Base-by-base conservation (phyloP, 2,797 vertebrate species). In the Coilia nasus region DNA sequence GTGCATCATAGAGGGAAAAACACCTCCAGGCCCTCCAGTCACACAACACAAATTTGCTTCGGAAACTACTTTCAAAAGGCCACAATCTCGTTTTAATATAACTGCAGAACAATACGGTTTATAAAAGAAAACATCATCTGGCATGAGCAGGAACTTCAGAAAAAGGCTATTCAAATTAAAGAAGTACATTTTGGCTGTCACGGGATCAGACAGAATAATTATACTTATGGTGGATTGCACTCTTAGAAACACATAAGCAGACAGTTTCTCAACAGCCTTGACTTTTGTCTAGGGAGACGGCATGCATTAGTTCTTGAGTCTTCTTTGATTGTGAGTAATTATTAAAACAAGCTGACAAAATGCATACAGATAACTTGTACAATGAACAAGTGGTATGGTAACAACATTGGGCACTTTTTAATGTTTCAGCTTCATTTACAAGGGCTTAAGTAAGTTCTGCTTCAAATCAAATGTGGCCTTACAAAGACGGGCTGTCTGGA, bases 151-250 rank as follows among this genome's bases (percentile, higher is more conserved):
- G 2, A 78, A 6, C 71, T 19, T 44, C 35, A 17, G 28, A 19
- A 41, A 17, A 78, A 19, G 31, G 31, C 31, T 31, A 25, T 15
- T 25, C 28, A 67, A 67, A 31, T 67, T 25, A 12, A 28, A 28
- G 31, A 67, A 67, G 15, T 17, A 14, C 67, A n/a, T 15, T 78
- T 78, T 71, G 25, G 14, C 12, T 15, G 2, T 54, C 7, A 71
- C 31, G 64, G 71, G 71, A 41, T 78, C 17, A 78, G 71, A 41
- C 71, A 41, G 35, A 78, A 78, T 78, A 21, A 78, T 78, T 78
- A 35, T 44, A 44, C 50, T 54, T 10, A 54, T 54, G 3, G 50
- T 54, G 50, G 50, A 78, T 35, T 6, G 6, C 6, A 41, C 31
- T 7, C 71, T 78, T 44, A 6, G 71, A 41, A 78, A 78, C 21